Evolutionary conservation across 2,888 invertebrate genomes (phyloP), one percentile per base, ranked within the genome.

Genomic region (Catocala fraxini): DNA sequence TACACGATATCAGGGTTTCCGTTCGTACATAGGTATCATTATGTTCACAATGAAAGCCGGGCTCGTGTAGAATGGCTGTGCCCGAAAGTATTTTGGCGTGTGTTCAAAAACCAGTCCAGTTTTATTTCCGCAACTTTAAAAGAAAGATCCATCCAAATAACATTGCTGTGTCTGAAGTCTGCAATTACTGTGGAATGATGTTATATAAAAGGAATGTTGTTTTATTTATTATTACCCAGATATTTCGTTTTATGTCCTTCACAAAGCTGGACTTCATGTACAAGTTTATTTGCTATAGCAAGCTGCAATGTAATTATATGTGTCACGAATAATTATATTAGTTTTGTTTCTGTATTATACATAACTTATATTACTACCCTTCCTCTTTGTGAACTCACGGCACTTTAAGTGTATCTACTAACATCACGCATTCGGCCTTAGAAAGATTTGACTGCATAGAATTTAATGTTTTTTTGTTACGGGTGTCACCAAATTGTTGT

Each of bases 381-480:
- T 59, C 45, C 39, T 62, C n/a, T 56, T 46, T 63, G 25, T 39
- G 25, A 65, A 51, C 56, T 60, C 48, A 48, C 48, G 6, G 46
- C 46, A 65, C 45, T 34, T 63, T 63, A 35, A 63, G 45, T 62
- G 47, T 57, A 65, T 57, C 60, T 64, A 46, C 10, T 15, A 10
- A 69, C 67, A 64, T 64, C 76, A 72, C 78, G 75, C 73, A 80
- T 81, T 82, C 81, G 84, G 86, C 83, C 82, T 87, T 86, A 83
- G 81, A 84, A 88, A 91, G 93, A 93, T 93, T 93, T 93, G 93
- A 92, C 93, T 93, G 93, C 93, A 93, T 93, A 88, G 91, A 92
- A 91, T 89, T 86, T 79, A 80, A 65, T 57, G 57, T 71, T 7
- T 70, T 75, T 81, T 75, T 72, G 70, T 81, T 79, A 79, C 74